Conservation (phyloP, 2,888 invertebrate species). For the Strigamia maritima region DNA sequence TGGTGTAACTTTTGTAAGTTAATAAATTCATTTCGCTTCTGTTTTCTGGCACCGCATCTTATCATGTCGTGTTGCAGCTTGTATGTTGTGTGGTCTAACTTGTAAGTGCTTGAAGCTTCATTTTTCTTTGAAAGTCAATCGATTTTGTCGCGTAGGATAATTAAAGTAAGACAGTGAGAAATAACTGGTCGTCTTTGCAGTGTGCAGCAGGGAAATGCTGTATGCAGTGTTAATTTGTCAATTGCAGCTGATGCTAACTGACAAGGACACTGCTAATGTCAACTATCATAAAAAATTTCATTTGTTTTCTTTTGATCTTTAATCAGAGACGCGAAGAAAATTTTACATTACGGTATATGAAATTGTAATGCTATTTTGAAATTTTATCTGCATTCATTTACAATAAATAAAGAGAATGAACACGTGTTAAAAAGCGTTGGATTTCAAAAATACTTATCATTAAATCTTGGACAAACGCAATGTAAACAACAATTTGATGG, state of each 20-base stretch:
- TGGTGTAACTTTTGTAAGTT: neutral
- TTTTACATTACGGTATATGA: too few species aligned
- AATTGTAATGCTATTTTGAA: too few species aligned
- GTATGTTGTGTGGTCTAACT: constrained; percentile 4
- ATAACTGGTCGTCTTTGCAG: neutral
- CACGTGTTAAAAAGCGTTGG: too few species aligned
- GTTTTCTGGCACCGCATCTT: constrained; percentile 6
- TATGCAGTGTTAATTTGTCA: neutral
- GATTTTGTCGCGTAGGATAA: constrained; percentile 13
- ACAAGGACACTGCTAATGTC: neutral
- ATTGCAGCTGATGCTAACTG: neutral
- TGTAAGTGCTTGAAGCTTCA: neutral
- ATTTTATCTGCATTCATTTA: too few species aligned
- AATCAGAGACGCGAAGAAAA: too few species aligned
- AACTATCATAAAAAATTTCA: neutral
- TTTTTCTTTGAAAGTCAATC: constrained; percentile 17
- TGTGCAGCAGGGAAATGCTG: neutral
- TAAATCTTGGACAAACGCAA: too few species aligned
- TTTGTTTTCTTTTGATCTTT: neutral
- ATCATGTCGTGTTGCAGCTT: neutral
- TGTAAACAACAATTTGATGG: neutral
- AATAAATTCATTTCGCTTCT: constrained; percentile 15
- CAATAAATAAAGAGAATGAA: too few species aligned
- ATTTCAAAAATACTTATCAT: too few species aligned
- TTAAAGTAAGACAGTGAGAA: constrained; percentile 27